phyloP scores from a whole-genome alignment of 2,113 vertebrate genomes.

The Galeopterus variegatus region DNA sequence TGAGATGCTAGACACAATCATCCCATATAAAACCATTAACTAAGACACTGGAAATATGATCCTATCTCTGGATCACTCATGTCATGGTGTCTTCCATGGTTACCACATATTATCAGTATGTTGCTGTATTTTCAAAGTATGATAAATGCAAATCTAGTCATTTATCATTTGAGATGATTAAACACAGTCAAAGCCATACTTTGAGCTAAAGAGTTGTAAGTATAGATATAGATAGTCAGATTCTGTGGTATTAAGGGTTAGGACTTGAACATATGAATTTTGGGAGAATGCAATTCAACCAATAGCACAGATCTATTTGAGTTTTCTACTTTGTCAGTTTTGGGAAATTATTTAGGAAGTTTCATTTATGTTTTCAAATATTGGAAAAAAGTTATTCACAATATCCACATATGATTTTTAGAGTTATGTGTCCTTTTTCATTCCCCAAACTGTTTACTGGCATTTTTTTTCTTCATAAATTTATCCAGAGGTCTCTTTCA shows the following conservation, averaged over 20 bases:
- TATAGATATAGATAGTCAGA: too few species aligned
- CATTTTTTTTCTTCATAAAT: background rate
- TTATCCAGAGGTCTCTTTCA: background rate
- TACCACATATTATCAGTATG: background rate
- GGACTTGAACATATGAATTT: background rate
- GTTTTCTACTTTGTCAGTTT: background rate
- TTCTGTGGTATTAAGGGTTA: too few species aligned
- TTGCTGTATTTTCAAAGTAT: background rate
- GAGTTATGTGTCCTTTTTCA: background rate
- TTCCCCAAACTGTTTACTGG: too few species aligned
- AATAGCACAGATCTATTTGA: background rate
- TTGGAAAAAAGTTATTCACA: background rate
- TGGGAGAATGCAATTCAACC: background rate
- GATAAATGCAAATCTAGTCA: background rate
- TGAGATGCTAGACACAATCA: background rate
- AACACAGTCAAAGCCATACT: background rate
- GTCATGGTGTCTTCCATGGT: background rate
- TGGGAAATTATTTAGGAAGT: background rate
- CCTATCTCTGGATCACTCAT: background rate
- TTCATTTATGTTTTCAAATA: background rate
- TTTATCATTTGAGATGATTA: background rate
- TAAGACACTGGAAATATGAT: background rate
- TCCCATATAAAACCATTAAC: background rate
- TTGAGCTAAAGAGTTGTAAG: background rate
- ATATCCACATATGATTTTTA: background rate